Percentiles rank a stretch among this genome's conserved stretches.
phyloP scores from a whole-genome alignment of 2,113 vertebrate species.

The Chloroceryle aenea region DNA sequence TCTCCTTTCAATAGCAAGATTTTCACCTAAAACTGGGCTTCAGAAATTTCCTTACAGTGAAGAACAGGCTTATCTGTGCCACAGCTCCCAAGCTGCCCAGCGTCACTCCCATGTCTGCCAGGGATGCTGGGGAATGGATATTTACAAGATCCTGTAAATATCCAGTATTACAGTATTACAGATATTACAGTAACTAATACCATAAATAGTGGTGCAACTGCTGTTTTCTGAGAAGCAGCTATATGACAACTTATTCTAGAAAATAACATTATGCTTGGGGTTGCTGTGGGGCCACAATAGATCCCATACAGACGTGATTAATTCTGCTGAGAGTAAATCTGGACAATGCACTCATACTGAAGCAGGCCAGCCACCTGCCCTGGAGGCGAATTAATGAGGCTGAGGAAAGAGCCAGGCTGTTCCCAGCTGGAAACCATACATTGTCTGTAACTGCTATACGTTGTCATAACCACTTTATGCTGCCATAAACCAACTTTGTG shows the following conservation, averaged over 20 bases:
- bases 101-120: not conserved
- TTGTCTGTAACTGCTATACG: not conserved
- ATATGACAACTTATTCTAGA: not conserved
- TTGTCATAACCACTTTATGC: conserved; percentile 3
- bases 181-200: not conserved
- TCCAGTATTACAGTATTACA: too few species aligned
- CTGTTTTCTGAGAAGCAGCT: conserved; percentile 37
- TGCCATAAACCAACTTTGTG: conserved; percentile 50
- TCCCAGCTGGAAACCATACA: conserved; percentile 31
- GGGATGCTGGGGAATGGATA: not conserved
- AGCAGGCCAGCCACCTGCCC: not conserved
- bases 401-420: conserved; percentile 15
- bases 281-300: not conserved
- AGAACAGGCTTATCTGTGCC: not conserved
- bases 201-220: not conserved
- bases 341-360: not conserved
- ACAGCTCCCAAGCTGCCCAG: not conserved
- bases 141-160: not conserved
- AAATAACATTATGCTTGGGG: not conserved
- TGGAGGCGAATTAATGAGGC: conserved; percentile 13
- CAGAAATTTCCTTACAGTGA: not conserved
- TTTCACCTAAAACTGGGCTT: not conserved
- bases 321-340: not conserved
- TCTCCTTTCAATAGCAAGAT: not conserved
- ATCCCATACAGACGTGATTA: not conserved